Conservation (phyloP, 2,888 invertebrate species). For the Tachystola acroxantha region DNA sequence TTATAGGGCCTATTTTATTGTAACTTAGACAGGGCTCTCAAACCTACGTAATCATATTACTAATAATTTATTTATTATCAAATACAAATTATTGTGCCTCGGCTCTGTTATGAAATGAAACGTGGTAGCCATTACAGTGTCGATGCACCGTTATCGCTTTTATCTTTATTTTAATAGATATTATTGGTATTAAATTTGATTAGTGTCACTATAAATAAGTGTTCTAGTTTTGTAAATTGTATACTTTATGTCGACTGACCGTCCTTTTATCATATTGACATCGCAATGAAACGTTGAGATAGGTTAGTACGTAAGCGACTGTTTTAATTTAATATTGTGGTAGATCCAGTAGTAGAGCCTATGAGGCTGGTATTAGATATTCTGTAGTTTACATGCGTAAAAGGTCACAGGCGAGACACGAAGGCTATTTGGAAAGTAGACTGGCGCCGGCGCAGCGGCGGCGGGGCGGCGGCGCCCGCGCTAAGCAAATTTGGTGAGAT, state of each 20-base stretch:
- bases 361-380: conserved; percentile 32
- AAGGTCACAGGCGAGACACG: conserved; percentile 74
- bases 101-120: not conserved
- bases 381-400: conserved; percentile 42
- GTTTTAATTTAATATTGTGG: conserved; percentile 11
- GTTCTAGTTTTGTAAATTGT: conserved; percentile 19
- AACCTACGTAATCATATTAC: too few species aligned
- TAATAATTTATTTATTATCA: too few species aligned
- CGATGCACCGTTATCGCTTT: conserved; percentile 30
- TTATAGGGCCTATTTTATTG: too few species aligned
- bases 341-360: conserved; percentile 17
- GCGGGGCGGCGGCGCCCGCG: conserved; percentile 33
- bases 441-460: too few species aligned
- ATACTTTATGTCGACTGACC: conserved; percentile 13
- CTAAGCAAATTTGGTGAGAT: conserved; percentile 66
- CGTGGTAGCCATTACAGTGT: conserved; percentile 2
- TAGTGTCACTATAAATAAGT: conserved; percentile 28
- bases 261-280: conserved; percentile 24
- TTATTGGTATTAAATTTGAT: conserved; percentile 27
- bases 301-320: conserved; percentile 17
- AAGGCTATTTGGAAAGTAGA: conserved; percentile 75
- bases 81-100: too few species aligned
- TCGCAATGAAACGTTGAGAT: too few species aligned
- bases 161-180: conserved; percentile 27
- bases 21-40: too few species aligned